These are phyloP conservation scores for Aleiodes leptofemur DNA, from an alignment of 2,888 invertebrate species.

Conservation along the genomic window DNA sequence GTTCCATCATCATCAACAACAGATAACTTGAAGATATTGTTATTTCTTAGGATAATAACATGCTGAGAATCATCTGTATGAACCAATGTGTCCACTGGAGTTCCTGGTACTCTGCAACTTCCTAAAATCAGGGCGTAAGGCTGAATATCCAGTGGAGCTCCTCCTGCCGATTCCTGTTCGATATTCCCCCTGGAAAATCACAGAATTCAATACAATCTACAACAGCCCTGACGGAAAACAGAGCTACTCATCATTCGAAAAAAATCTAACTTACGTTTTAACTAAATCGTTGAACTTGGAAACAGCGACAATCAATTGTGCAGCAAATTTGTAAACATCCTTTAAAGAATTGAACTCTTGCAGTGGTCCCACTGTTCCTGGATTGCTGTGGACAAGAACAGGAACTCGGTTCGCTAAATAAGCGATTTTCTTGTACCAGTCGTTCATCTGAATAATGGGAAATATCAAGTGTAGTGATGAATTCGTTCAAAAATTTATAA, in stretches of 20 bases:
- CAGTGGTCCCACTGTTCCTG: slow-evolving; percentile 23
- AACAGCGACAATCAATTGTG: slow-evolving; percentile 19
- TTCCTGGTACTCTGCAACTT: slow-evolving; percentile 87
- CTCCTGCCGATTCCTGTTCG: slow-evolving; percentile 82
- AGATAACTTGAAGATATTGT: slow-evolving; percentile 4
- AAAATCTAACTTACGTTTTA: not conserved
- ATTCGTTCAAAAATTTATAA: not conserved
- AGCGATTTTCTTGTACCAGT: slow-evolving; percentile 92
- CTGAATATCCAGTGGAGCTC: slow-evolving; percentile 90
- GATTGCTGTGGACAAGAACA: slow-evolving; percentile 90
- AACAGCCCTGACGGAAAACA: no score
- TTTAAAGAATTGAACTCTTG: not conserved
- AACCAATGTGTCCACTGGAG: not conserved
- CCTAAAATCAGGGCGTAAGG: slow-evolving; percentile 94
- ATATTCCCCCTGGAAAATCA: slow-evolving; percentile 69
- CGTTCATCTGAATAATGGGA: slow-evolving; percentile 78
- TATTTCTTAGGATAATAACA: slow-evolving; percentile 4
- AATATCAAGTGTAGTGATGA: not conserved
- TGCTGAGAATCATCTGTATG: slow-evolving; percentile 12
- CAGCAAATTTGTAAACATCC: slow-evolving; percentile 9
- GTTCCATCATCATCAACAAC: not conserved
- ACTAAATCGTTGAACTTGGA: slow-evolving; percentile 3
- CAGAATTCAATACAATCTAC: no score
- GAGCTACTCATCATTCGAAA: no score
- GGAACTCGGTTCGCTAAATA: slow-evolving; percentile 91